Evolutionary conservation across 2,888 invertebrate species (phyloP).

Genomic region (Drosophila incognita): DNA sequence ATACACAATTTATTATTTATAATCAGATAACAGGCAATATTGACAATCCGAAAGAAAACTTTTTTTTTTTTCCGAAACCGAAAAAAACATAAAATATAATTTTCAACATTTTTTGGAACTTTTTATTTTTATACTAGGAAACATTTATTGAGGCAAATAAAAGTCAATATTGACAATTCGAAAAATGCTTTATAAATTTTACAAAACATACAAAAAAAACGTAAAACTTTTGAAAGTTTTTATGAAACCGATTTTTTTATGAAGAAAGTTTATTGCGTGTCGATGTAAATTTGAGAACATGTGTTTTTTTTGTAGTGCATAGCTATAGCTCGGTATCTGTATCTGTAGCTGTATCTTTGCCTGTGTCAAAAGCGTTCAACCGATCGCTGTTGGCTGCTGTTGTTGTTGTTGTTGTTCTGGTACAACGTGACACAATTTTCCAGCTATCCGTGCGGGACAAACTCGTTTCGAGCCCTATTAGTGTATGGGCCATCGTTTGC

Average conservation of each 20-base stretch:
- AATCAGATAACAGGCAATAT: neutral
- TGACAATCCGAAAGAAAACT: neutral
- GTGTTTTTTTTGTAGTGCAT: neutral
- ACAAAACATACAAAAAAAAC: neutral
- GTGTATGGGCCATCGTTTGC: conserved; percentile 33
- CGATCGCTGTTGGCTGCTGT: conserved; percentile 18
- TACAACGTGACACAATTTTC: conserved; percentile 78
- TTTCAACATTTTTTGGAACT: neutral
- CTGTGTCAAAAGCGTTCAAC: conserved; percentile 43
- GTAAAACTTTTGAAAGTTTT: neutral
- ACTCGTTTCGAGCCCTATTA: conserved; percentile 73
- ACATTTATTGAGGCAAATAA: neutral
- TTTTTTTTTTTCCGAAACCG: neutral
- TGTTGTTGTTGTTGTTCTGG: conserved; percentile 28
- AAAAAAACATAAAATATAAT: neutral
- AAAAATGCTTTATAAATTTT: neutral
- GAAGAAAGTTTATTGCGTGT: neutral
- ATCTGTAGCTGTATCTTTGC: conserved; percentile 18
- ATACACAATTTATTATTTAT: neutral
- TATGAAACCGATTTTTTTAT: neutral
- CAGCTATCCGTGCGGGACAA: conserved; percentile 64
- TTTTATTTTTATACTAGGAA: neutral
- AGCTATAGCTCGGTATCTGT: conserved; percentile 1
- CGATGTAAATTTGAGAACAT: neutral
- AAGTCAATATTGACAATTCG: neutral